A percentile compares a stretch with the other conserved stretches of the same genome.
phyloP scores from a whole-genome alignment of 2,797 vertebrate species.

The Anas georgica region DNA sequence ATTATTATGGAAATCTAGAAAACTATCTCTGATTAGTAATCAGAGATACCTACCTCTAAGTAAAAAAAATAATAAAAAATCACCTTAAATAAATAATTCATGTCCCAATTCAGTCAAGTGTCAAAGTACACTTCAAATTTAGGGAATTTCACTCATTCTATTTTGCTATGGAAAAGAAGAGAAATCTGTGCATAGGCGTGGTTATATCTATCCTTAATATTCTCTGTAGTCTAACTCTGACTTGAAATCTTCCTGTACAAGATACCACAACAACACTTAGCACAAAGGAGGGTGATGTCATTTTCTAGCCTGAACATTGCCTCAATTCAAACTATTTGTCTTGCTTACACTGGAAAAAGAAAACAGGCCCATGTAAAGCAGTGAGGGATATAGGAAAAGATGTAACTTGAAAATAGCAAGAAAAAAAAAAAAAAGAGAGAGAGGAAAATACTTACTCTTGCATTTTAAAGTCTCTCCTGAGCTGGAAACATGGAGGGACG shows the following conservation, averaged over 20 bases:
- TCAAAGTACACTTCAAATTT: neutral
- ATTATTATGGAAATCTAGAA: neutral
- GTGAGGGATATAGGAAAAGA: neutral
- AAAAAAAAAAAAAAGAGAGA: neutral
- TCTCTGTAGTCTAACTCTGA: neutral
- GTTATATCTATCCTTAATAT: neutral
- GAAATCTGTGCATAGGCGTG: neutral
- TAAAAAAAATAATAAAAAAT: neutral
- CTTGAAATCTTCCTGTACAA: neutral
- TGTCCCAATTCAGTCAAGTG: neutral
- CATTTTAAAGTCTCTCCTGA: neutral
- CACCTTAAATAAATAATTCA: neutral
- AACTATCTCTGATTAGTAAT: neutral
- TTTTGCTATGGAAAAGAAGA: neutral
- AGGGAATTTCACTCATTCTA: neutral
- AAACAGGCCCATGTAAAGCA: neutral
- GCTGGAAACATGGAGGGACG: neutral
- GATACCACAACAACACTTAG: neutral
- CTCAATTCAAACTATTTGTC: neutral
- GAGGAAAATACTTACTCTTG: neutral
- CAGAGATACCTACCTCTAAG: neutral
- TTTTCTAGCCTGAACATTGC: neutral
- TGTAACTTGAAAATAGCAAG: neutral
- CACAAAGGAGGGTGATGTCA: neutral
- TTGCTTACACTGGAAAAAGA: neutral